A percentile compares a stretch with the other conserved stretches of the same genome.
Conservation (phyloP, 2,888 invertebrate species). For the Odontothrips loti region DNA sequence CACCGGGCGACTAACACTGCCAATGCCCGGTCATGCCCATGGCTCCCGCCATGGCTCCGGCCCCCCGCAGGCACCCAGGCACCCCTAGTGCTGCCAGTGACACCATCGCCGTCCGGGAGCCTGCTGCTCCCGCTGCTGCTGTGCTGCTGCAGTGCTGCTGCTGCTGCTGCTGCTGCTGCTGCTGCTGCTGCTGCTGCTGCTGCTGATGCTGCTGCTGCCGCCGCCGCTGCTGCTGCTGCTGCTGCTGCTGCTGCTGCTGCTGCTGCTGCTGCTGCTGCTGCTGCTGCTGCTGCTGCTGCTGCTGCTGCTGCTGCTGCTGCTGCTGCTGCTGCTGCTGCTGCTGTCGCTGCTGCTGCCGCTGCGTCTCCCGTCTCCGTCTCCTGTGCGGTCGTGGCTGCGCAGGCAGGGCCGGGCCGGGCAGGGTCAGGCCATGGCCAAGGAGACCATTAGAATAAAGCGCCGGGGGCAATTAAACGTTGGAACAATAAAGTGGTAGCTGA, state of each 20-base stretch:
- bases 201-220: not conserved
- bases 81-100: too few species aligned
- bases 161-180: not conserved
- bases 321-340: too few species aligned
- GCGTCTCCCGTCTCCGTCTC: not conserved
- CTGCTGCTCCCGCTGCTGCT: too few species aligned
- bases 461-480: not conserved
- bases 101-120: too few species aligned
- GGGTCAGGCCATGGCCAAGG: not conserved
- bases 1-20: too few species aligned
- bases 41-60: too few species aligned
- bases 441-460: slow-evolving; percentile 15
- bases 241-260: not conserved
- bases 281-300: not conserved
- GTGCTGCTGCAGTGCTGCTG: not conserved
- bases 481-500: not conserved
- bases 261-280: not conserved
- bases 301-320: not conserved
- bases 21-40: too few species aligned
- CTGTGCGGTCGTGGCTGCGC: too few species aligned
- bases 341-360: not conserved
- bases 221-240: too few species aligned
- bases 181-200: too few species aligned
- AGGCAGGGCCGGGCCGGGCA: not conserved
- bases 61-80: too few species aligned